These are phyloP conservation scores for Montipora cactus DNA, from an alignment of 64 coral and sea anemone genomes.

Conservation along the genomic window DNA sequence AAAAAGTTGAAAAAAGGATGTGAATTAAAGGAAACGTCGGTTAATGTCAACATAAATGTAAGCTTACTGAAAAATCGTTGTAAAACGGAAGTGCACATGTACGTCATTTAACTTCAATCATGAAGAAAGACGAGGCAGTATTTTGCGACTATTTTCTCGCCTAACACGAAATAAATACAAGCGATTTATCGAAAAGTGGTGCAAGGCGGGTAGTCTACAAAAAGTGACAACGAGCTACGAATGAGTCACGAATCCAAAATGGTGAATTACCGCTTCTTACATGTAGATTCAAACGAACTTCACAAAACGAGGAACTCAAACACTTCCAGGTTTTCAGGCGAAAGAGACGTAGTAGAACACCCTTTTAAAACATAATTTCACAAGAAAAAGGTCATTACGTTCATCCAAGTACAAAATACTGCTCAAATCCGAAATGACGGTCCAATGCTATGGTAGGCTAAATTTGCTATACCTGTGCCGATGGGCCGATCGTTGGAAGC, in stretches of 20 bases:
- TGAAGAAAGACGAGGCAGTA: not conserved
- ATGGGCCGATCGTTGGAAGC: slow-evolving; percentile 25
- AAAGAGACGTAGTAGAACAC: not conserved
- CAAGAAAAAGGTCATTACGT: not conserved
- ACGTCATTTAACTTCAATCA: slow-evolving; percentile 20
- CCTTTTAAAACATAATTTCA: not conserved
- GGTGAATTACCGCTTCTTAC: slow-evolving; percentile 30
- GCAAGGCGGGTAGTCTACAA: slow-evolving; percentile 5
- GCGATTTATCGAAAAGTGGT: not conserved
- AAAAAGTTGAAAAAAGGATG: not conserved
- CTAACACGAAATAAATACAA: not conserved
- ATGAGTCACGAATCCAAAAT: slow-evolving; percentile 61
- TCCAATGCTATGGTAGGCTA: slow-evolving; percentile 5
- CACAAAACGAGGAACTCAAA: not conserved
- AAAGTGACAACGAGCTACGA: slow-evolving; percentile 49
- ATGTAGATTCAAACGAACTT: not conserved
- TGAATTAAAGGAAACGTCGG: not conserved
- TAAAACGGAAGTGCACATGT: slow-evolving; percentile 33
- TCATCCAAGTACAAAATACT: not conserved
- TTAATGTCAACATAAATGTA: not conserved
- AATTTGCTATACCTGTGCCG: not conserved
- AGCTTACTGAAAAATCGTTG: not conserved
- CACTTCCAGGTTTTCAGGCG: not conserved
- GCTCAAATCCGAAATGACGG: slow-evolving; percentile 12
- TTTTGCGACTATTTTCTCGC: not conserved